phyloP scores from a whole-genome alignment of 2,888 invertebrate genomes.

The Cactoblastis cactorum region DNA sequence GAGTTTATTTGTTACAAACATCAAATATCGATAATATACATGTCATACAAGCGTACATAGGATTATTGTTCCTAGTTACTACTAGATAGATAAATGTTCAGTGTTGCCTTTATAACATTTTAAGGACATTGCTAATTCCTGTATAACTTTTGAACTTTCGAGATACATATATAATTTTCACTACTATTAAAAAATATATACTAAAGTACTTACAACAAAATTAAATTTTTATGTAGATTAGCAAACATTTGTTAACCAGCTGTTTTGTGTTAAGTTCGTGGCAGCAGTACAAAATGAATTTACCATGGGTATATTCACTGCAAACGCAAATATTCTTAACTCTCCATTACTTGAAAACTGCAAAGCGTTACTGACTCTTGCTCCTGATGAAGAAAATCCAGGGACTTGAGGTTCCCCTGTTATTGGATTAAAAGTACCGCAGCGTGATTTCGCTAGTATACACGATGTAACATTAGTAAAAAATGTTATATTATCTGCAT shows the following conservation, averaged over 20 bases:
- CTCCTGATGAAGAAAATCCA: constrained; percentile 55
- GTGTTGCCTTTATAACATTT: no score
- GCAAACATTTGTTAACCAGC: constrained; percentile 68
- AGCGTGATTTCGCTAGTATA: constrained; percentile 81
- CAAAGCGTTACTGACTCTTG: constrained; percentile 72
- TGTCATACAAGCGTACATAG: no score
- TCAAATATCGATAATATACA: no score
- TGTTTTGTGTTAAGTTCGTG: constrained; percentile 73
- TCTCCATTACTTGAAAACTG: constrained; percentile 78
- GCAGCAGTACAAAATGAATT: constrained; percentile 76
- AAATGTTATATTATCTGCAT: constrained; percentile 74
- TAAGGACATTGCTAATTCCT: no score
- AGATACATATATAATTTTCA: no score
- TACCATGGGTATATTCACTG: constrained; percentile 67
- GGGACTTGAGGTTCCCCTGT: constrained; percentile 81
- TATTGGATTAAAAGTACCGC: constrained; percentile 81
- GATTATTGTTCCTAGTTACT: no score
- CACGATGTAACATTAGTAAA: constrained; percentile 83
- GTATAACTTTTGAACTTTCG: no score
- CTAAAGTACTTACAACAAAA: background rate
- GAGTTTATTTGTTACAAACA: no score
- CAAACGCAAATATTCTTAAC: constrained; percentile 75
- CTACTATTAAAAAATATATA: no score
- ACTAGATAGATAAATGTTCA: no score
- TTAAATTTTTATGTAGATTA: no score